These are phyloP conservation scores for Caenorhabditis afra DNA, from an alignment of 2,888 invertebrate genomes.

Conservation along the genomic window DNA sequence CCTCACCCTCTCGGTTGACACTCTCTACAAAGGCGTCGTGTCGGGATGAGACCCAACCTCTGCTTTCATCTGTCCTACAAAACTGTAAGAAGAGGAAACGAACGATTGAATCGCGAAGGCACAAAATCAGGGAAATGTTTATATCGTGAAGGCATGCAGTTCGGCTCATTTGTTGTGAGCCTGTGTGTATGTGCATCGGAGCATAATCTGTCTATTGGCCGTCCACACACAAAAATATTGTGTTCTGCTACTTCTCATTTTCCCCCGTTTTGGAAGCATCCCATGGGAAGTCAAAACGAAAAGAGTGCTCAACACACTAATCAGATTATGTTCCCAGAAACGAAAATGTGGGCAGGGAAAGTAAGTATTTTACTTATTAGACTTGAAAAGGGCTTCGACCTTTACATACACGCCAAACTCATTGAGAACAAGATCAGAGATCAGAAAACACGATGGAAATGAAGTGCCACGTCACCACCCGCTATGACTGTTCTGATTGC, in stretches of 20 bases:
- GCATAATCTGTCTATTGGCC: neutral
- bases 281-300: neutral
- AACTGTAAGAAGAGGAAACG: constrained; percentile 30
- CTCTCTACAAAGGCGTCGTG: constrained; percentile 16
- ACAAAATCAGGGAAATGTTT: neutral
- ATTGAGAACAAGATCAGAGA: too few relatives aligned
- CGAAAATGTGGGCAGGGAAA: too few relatives aligned
- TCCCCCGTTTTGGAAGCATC: neutral
- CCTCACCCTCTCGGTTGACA: constrained; percentile 21
- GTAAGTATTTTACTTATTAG: too few relatives aligned
- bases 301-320: neutral
- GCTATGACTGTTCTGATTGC: too few relatives aligned
- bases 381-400: too few relatives aligned
- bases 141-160: neutral
- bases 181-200: neutral
- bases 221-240: neutral
- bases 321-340: too few relatives aligned
- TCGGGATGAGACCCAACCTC: too few relatives aligned
- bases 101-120: neutral
- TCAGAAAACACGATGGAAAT: too few relatives aligned
- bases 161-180: neutral
- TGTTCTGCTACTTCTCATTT: neutral
- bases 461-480: too few relatives aligned
- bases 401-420: too few relatives aligned
- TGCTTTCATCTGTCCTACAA: constrained; percentile 7